Evolutionary conservation across 2,888 invertebrate species (phyloP), one percentile per base, ranked within the genome.

Genomic region (Drosophila histrio): DNA sequence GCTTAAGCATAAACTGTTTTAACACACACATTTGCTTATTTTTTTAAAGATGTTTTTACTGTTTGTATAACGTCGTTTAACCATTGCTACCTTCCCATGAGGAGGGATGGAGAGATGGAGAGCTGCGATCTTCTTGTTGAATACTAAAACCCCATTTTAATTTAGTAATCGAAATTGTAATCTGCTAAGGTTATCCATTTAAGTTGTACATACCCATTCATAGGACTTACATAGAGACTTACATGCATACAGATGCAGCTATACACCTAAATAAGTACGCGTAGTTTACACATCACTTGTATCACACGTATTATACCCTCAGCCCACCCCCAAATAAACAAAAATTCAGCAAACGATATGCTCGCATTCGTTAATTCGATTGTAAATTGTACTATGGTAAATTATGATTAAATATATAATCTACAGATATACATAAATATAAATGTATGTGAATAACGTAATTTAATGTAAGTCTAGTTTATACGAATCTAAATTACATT

Each of bases 171-270:
- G n/a, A n/a, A 13, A 57, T 39, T 6, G 30, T 26, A 52, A 19
- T 11, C 32, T 30, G 17, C n/a, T 62, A 41, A 38, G 43, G 17
- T 61, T 67, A 72, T 53, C 24, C 26, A 62, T 61, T 75, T 86
- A 79, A 79, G 50, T 56, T 81, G 88, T 81, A 81, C 22, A 81
- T 87, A 87, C 32, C 39, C 24, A 60, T 11, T 41, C 4, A 32
- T 22, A 64, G 2, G 13, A 21, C 24, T 8, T 36, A 38, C 13
- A 36, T 19, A 21, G n/a, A 50, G 38, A 38, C 34, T 34, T 49
- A 49, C 22, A 34, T 11, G 5, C 8, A 30, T 47, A 47, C 13
- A 47, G 19, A 46, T 47, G 13, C 5, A 32, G 21, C 32, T 50
- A 50, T 26, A 52, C 38, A 26, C 36, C 17, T 46, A 30, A 19